Evolutionary conservation across 2,113 vertebrate genomes (phyloP).

Genomic region (Stigmatopora nigra): DNA sequence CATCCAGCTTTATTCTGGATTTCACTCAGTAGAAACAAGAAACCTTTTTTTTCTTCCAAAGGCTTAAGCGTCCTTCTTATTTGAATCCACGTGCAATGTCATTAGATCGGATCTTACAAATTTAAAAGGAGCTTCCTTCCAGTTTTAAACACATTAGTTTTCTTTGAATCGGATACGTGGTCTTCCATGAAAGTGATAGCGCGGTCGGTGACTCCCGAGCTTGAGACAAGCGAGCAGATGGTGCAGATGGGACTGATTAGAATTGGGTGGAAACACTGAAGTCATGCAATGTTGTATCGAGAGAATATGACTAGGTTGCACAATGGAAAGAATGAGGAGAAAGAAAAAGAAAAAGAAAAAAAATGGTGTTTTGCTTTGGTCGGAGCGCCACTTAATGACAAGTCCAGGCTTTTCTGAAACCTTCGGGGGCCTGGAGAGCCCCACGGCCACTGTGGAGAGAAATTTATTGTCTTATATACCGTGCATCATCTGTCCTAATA

Average conservation of each 20-base stretch:
- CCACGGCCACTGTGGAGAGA: slow-evolving; percentile 57
- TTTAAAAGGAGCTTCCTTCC: slow-evolving; percentile 10
- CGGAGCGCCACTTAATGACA: slow-evolving; percentile 49
- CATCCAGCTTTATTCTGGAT: slow-evolving; percentile 32
- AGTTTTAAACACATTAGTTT: slow-evolving; percentile 13
- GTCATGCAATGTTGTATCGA: slow-evolving; percentile 50
- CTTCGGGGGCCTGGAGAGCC: slow-evolving; percentile 47
- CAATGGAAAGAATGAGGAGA: slow-evolving; percentile 49
- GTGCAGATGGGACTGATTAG: slow-evolving; percentile 62
- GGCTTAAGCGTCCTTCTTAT: slow-evolving; percentile 10
- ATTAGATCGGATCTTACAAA: slow-evolving; percentile 16
- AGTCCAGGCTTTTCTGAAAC: slow-evolving; percentile 47
- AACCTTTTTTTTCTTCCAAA: slow-evolving; percentile 11
- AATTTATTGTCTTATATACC: slow-evolving; percentile 16
- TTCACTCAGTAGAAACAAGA: slow-evolving; percentile 20
- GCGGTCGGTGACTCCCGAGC: slow-evolving; percentile 13
- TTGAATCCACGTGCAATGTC: slow-evolving; percentile 23
- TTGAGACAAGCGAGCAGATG: slow-evolving; percentile 47
- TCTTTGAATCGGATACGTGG: slow-evolving; percentile 18
- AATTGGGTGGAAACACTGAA: slow-evolving; percentile 62
- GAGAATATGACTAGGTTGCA: slow-evolving; percentile 40
- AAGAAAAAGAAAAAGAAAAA: slow-evolving; percentile 23
- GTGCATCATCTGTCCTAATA: slow-evolving; percentile 13
- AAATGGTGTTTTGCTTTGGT: slow-evolving; percentile 42
- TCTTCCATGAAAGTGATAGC: slow-evolving; percentile 19